Evolutionary conservation across 1,140 invertebrate genomes (phyloP).

Genomic region (Temnothorax curvispinosus): DNA sequence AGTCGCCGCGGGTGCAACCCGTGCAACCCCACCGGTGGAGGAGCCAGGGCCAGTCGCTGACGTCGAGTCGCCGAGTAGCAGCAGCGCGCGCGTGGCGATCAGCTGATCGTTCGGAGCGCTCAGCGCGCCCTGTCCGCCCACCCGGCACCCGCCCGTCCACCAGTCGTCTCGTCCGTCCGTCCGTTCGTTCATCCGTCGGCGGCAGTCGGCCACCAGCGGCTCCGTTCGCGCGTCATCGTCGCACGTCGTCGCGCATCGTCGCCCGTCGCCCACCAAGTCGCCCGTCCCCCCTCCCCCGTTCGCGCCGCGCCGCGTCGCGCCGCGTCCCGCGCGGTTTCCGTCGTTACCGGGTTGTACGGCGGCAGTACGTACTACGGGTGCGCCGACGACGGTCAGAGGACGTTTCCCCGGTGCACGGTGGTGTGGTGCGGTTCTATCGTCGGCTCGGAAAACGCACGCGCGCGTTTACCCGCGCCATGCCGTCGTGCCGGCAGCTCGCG

Average conservation of each 20-base stretch:
- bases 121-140: conserved; percentile 55
- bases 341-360: neutral
- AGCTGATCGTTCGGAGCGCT: conserved; percentile 78
- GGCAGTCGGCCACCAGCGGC: conserved; percentile 54
- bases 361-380: conserved; percentile 44
- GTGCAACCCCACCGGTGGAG: conserved; percentile 50
- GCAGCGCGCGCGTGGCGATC: conserved; percentile 80
- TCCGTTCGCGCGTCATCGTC: conserved; percentile 29
- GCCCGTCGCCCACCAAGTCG: conserved; percentile 27
- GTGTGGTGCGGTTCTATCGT: neutral
- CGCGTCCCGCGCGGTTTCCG: neutral
- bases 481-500: conserved; percentile 20
- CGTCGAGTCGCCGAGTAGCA: conserved; percentile 62
- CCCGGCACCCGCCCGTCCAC: conserved; percentile 24
- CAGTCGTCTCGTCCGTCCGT: conserved; percentile 5
- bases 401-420: neutral
- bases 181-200: conserved; percentile 38
- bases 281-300: neutral
- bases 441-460: neutral
- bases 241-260: conserved; percentile 42
- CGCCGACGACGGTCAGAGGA: conserved; percentile 26
- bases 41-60: conserved; percentile 48
- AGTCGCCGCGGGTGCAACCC: conserved; percentile 57
- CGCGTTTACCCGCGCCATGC: neutral
- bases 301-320: neutral